Percentiles rank a stretch among this genome's conserved stretches.
These are phyloP conservation scores for Callimorpha dominula DNA, from an alignment of 2,888 invertebrate genomes.

Conservation along the genomic window DNA sequence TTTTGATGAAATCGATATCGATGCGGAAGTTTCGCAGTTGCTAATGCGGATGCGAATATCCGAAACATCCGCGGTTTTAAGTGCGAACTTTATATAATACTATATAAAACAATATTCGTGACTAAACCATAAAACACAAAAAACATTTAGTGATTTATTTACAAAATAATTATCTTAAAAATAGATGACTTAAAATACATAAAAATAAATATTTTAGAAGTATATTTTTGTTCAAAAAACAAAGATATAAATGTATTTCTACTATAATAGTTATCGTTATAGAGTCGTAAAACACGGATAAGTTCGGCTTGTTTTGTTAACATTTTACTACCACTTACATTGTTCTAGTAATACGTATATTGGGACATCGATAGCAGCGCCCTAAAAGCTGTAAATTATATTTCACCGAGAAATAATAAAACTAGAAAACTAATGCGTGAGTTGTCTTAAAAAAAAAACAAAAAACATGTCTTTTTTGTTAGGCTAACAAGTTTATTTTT, in stretches of 20 bases:
- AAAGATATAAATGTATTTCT: background rate
- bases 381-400: background rate
- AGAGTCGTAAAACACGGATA: slow-evolving; percentile 5
- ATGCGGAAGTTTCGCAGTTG: too few relatives aligned
- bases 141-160: too few relatives aligned
- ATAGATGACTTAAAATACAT: background rate
- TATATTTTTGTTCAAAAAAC: background rate
- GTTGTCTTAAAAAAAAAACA: too few relatives aligned
- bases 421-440: background rate
- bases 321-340: slow-evolving; percentile 4
- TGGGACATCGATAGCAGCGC: background rate
- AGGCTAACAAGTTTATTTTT: too few relatives aligned
- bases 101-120: too few relatives aligned
- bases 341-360: slow-evolving; percentile 5
- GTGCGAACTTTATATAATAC: too few relatives aligned
- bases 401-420: background rate
- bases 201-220: background rate
- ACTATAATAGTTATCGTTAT: slow-evolving; percentile 10
- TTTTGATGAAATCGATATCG: too few relatives aligned
- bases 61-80: too few relatives aligned
- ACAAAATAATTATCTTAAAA: too few relatives aligned
- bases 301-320: background rate
- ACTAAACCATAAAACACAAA: too few relatives aligned
- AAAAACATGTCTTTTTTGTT: too few relatives aligned
- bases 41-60: too few relatives aligned